phyloP scores from a whole-genome alignment of 2,888 invertebrate species.

The Stratiomys singularior region DNA sequence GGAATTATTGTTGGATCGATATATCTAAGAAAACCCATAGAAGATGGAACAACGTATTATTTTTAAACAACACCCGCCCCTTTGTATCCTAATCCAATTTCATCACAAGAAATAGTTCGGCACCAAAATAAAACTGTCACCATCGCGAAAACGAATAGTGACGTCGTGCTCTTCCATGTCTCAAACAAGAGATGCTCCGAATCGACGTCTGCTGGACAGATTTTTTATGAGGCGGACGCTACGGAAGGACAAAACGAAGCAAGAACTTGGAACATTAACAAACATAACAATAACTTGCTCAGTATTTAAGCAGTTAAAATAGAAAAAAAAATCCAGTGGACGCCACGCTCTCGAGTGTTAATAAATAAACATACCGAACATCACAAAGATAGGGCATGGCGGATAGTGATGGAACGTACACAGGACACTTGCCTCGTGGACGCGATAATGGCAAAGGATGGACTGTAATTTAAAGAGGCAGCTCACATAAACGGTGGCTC shows the following conservation, averaged over 20 bases:
- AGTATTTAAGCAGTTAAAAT: constrained; percentile 15
- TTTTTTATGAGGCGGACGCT: constrained; percentile 5
- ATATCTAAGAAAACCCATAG: too few species aligned
- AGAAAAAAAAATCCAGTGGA: neutral
- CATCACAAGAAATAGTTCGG: neutral
- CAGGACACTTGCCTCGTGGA: constrained; percentile 9
- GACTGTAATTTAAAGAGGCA: constrained; percentile 42
- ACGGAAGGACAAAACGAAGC: neutral
- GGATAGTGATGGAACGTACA: neutral
- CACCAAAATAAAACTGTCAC: constrained; percentile 22
- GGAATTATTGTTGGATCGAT: too few species aligned
- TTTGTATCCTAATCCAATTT: neutral
- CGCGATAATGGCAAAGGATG: constrained; percentile 25
- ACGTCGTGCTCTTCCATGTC: constrained; percentile 13
- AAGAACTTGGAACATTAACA: neutral
- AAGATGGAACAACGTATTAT: too few species aligned
- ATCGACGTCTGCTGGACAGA: constrained; percentile 16
- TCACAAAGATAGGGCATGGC: neutral
- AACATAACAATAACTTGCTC: constrained; percentile 14
- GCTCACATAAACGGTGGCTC: constrained; percentile 40
- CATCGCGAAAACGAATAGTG: neutral
- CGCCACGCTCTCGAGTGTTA: constrained; percentile 29
- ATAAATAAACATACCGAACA: constrained; percentile 18
- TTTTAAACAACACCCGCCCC: neutral
- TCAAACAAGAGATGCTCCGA: constrained; percentile 1